Evolutionary conservation across 2,888 invertebrate genomes (phyloP), one percentile per base, ranked within the genome.

Genomic region (Drosophila austrosaltans): DNA sequence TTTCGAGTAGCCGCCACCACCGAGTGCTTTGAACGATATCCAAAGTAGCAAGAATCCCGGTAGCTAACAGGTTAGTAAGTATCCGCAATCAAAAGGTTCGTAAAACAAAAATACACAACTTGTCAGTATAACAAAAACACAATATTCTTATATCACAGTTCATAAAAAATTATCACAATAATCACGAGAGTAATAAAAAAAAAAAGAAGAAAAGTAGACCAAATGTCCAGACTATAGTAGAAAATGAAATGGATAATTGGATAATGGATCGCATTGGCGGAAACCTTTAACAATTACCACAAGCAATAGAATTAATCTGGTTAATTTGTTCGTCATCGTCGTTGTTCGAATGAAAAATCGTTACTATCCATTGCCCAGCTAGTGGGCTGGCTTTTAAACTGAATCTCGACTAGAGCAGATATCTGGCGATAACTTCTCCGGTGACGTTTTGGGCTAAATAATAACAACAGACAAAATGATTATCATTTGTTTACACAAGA

Each of bases 301-400:
- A 81, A 92, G 77, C 76, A 92, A 82, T 54, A 91, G 68, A 63
- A 91, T 81, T 83, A 91, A 76, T 89, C 84, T 91, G 83, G 82
- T 69, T 84, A 87, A 76, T 82, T 89, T 91, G 72, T 86, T 92
- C 90, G 91, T 89, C 90, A 89, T 87, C 57, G 80, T 72, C 61
- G 72, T 72, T 25, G 78, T 89, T 92, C 91, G 92, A 91, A 86
- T 84, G 77, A 59, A 84, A 77, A 81, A 87, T 92, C 91, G 91
- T 91, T 91, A 92, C 92, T 92, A 87, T 84, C 80, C 71, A 63
- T 48, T 48, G 76, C 61, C 63, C 48, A 58, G 61, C 40, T 57
- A n/a, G 16, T 7, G 8, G 2, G 39, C 54, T 28, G 53, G 82
- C 79, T 91, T 92, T 89, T 92, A 92, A 92, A 81, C 89, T 53